Evolutionary conservation across 2,113 vertebrate species (phyloP).

Genomic region (Casuarius casuarius): DNA sequence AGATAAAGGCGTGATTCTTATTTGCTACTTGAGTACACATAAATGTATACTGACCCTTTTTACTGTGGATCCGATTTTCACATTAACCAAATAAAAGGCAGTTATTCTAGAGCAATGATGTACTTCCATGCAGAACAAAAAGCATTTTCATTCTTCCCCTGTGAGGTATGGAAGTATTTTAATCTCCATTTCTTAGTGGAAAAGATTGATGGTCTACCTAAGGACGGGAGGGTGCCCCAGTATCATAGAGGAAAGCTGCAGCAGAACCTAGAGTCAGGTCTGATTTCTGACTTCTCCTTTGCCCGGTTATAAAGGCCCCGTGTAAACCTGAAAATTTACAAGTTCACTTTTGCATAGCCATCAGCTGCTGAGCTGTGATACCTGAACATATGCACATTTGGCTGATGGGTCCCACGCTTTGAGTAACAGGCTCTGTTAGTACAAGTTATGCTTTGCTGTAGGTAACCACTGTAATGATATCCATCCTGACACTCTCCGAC

Average conservation of each 20-base stretch:
- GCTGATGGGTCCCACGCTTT: background rate
- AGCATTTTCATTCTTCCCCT: background rate
- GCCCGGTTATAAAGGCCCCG: background rate
- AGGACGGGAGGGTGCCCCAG: background rate
- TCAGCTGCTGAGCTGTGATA: background rate
- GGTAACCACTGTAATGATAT: background rate
- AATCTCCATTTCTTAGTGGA: background rate
- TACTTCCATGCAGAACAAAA: background rate
- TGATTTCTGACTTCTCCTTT: background rate
- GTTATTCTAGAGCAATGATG: background rate
- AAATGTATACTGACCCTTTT: background rate
- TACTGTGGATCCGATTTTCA: background rate
- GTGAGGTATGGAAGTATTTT: background rate
- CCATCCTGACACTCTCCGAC: background rate
- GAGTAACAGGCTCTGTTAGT: background rate
- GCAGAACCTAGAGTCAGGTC: background rate
- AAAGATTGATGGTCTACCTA: background rate
- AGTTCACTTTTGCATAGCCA: background rate
- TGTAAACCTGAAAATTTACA: background rate
- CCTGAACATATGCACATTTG: background rate
- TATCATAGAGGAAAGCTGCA: background rate
- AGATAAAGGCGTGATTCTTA: background rate
- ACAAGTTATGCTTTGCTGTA: background rate
- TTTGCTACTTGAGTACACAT: background rate
- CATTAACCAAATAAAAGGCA: slow-evolving; percentile 1